Evolutionary conservation across 2,888 invertebrate species (phyloP).

Genomic region (Petrolisthes manimaculis): DNA sequence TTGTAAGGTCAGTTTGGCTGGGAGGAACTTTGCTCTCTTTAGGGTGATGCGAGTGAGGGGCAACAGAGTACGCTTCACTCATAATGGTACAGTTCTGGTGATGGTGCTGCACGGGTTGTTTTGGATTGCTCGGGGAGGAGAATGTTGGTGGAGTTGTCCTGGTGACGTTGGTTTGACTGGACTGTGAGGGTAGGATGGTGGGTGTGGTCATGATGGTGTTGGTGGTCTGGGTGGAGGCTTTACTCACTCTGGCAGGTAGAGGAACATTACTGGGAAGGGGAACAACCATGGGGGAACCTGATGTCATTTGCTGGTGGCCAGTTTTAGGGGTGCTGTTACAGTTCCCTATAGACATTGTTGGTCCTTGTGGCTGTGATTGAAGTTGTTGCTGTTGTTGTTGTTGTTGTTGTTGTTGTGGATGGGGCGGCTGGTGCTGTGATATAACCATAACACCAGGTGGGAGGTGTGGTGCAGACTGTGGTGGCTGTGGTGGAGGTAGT

Average conservation of each 20-base stretch:
- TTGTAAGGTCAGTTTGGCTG: neutral
- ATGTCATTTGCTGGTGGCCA: constrained; percentile 13
- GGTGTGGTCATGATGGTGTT: constrained; percentile 57
- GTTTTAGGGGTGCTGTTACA: constrained; percentile 18
- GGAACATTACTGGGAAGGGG: constrained; percentile 63
- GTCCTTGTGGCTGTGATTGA: constrained; percentile 10
- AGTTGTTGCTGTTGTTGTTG: constrained; percentile 24
- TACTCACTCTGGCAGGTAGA: constrained; percentile 61
- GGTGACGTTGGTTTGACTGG: constrained; percentile 40
- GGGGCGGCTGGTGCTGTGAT: constrained; percentile 25
- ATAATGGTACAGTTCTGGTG: constrained; percentile 19
- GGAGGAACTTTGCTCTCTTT: constrained; percentile 11
- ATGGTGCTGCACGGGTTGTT: constrained; percentile 10
- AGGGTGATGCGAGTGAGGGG: neutral
- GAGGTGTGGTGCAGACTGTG: constrained; percentile 7
- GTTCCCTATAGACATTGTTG: constrained; percentile 22
- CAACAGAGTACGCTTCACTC: constrained; percentile 6
- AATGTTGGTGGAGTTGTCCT: constrained; percentile 39
- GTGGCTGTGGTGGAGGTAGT: constrained; percentile 24
- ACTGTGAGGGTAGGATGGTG: constrained; percentile 47
- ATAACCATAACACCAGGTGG: constrained; percentile 23
- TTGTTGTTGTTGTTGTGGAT: neutral
- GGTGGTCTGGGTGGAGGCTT: constrained; percentile 52
- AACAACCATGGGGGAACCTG: constrained; percentile 53
- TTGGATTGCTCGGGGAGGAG: constrained; percentile 28